phyloP scores from a whole-genome alignment of 2,888 invertebrate genomes.

The Zele albiditarsus region DNA sequence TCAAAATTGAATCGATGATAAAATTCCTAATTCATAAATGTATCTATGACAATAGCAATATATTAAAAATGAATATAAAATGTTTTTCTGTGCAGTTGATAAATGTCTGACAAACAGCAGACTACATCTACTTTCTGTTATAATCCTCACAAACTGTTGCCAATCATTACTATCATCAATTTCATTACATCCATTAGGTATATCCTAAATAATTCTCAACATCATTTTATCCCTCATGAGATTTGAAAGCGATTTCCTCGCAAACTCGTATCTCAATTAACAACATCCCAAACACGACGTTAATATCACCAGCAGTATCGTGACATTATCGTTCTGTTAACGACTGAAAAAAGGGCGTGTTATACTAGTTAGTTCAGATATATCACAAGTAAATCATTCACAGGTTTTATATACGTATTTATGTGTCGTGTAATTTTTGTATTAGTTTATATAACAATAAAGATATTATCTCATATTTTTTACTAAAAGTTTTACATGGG shows the following conservation, averaged over 20 bases:
- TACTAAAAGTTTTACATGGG: too few relatives aligned
- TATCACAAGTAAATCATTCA: constrained; percentile 22
- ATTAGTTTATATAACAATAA: too few relatives aligned
- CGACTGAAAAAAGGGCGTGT: constrained; percentile 31
- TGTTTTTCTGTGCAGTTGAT: background rate
- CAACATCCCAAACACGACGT: constrained; percentile 16
- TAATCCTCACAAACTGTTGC: background rate
- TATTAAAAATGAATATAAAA: too few relatives aligned
- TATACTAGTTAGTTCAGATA: background rate
- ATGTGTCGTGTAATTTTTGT: too few relatives aligned
- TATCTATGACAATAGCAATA: too few relatives aligned
- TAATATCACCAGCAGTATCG: constrained; percentile 49
- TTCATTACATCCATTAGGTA: background rate
- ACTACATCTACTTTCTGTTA: background rate
- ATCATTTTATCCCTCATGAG: background rate
- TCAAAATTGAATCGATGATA: too few relatives aligned
- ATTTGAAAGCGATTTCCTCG: background rate
- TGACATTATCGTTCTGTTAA: constrained; percentile 51
- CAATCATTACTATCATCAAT: background rate
- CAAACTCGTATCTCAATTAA: constrained; percentile 17
- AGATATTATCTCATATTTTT: too few relatives aligned
- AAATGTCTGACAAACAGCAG: constrained; percentile 3
- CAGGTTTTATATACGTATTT: background rate
- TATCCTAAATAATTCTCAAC: background rate
- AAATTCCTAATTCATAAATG: too few relatives aligned